Percentiles rank a stretch among this genome's conserved stretches.
These are phyloP conservation scores for Phocoena phocoena DNA, from an alignment of 2,113 vertebrate species.

Conservation along the genomic window DNA sequence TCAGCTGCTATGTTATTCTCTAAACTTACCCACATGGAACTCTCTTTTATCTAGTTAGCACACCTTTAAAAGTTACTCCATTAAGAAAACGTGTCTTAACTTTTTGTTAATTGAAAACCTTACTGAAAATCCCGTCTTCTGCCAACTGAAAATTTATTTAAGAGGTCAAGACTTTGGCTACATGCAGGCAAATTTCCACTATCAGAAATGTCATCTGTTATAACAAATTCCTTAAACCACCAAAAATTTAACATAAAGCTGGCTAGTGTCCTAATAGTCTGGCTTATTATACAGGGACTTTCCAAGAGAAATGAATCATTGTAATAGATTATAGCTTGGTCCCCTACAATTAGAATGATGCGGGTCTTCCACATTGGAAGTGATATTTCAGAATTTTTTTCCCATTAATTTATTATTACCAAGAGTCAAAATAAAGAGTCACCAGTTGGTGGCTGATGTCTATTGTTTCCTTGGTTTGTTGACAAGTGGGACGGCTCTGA, in stretches of 20 bases:
- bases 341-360: conserved; percentile 20
- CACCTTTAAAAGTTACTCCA: background rate
- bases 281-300: background rate
- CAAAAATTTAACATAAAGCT: conserved; percentile 10
- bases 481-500: background rate
- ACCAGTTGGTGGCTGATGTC: background rate
- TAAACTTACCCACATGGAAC: conserved; percentile 6
- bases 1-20: conserved; percentile 14
- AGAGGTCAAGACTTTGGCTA: background rate
- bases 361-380: background rate
- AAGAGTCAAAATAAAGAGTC: background rate
- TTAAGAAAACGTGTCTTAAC: background rate
- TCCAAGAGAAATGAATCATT: conserved; percentile 23
- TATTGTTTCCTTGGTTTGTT: background rate
- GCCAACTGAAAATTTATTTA: background rate
- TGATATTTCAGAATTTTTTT: background rate
- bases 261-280: background rate
- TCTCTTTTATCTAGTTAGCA: background rate
- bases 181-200: background rate
- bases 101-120: background rate
- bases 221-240: conserved; percentile 35
- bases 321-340: background rate
- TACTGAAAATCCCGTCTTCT: background rate
- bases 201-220: conserved; percentile 34
- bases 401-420: background rate